Evolutionary conservation across 2,797 vertebrate genomes (phyloP).

Genomic region (Valencia hispanica): DNA sequence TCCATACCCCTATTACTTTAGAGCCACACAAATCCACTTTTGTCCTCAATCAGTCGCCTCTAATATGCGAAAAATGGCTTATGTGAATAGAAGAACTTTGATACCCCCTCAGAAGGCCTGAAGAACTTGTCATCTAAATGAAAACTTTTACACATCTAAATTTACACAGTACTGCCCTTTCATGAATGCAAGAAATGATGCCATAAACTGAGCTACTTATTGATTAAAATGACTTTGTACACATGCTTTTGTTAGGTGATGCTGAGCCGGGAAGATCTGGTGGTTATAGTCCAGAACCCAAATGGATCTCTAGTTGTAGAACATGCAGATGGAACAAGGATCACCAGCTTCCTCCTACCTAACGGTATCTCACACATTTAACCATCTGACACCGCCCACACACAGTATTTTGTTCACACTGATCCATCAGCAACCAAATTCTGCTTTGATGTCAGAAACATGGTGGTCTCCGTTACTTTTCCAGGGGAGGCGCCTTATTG

Average conservation of each 20-base stretch:
- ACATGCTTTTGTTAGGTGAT: constrained; percentile 80
- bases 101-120: neutral
- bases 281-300: constrained; percentile 81
- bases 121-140: too few relatives aligned
- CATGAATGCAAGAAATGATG: neutral
- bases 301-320: constrained; percentile 84
- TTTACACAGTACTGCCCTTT: neutral
- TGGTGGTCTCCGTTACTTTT: constrained; percentile 15
- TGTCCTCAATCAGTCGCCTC: neutral
- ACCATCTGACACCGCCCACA: constrained; percentile 1
- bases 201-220: neutral
- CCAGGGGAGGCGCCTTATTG: constrained; percentile 37
- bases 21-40: neutral
- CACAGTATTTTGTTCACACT: neutral
- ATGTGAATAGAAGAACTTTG: neutral
- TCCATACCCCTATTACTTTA: neutral
- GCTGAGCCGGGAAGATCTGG: constrained; percentile 88
- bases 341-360: constrained; percentile 84
- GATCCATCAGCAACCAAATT: neutral
- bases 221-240: neutral
- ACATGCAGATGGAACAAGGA: constrained; percentile 92
- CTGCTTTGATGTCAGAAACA: neutral
- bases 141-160: neutral
- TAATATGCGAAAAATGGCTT: too few relatives aligned
- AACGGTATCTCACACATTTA: constrained; percentile 69